Base-by-base conservation (phyloP, 2,888 invertebrate species). In the Itoplectis maculator region DNA sequence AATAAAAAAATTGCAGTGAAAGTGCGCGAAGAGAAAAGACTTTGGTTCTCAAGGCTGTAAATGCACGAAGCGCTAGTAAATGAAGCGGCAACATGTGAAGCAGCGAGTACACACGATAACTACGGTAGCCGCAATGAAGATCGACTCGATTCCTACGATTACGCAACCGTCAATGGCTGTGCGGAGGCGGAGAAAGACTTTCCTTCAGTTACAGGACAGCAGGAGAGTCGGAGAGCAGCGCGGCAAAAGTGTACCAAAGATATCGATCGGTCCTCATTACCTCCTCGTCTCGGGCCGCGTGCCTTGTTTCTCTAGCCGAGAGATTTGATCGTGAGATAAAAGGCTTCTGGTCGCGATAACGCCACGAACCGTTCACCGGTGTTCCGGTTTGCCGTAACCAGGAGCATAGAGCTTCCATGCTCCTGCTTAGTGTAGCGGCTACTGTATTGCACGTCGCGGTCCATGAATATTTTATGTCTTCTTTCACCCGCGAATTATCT, bases 241-340 rank as follows among this genome's bases (percentile, higher is more conserved):
- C n/a, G 54, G 49, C 54, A 47, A 45, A 18, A 63, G 61, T 13
- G 51, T 37, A 54, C 35, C 66, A 35, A 72, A 85, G 85, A 85
- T 85, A 84, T 74, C 20, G 65, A 85, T 85, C 85, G 65, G 35
- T 47, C 42, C 85, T 84, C 82, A 83, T 85, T 85, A 85, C 79
- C 79, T 72, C 77, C 69, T 72, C 23, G 61, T 68, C 29, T 61
- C 47, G 15, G 29, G 49, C 49, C 29, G 56, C 59, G 54, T 65
- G 73, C 54, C 78, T 73, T 75, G 82, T 72, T 78, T 63, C 45
- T 61, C 42, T 42, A 45, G 47, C 76, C 68, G 49, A 37, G 68
- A 76, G 72, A 79, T 79, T 73, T 68, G 73, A 82, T 79, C 72
- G 76, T 7, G 18, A 65, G 82, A 82, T 82, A 82, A 69, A n/a